Evolutionary conservation across 2,797 vertebrate genomes (phyloP).

Genomic region (Ctenopoma kingsleyae): DNA sequence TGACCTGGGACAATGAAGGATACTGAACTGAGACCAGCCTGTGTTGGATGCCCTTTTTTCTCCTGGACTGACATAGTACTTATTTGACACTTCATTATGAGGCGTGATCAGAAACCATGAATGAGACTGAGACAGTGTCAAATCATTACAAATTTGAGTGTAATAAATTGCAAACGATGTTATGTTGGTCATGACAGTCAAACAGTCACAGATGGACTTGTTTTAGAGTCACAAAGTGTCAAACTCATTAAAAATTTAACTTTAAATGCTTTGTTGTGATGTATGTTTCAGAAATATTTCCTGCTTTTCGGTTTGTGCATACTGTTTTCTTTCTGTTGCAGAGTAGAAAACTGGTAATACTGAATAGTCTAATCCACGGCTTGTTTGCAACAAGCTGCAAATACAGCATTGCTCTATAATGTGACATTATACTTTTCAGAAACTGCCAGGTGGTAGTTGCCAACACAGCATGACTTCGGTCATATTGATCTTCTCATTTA

Average conservation of each 20-base stretch:
- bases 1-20: conserved; percentile 95
- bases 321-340: background rate
- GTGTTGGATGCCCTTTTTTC: background rate
- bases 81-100: background rate
- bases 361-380: too few species aligned
- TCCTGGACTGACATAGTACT: conserved; percentile 28
- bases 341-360: background rate
- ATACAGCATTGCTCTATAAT: too few species aligned
- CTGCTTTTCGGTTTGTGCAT: background rate
- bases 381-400: too few species aligned
- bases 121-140: background rate
- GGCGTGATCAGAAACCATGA: background rate
- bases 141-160: background rate
- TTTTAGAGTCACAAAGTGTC: conserved; percentile 38
- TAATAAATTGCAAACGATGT: too few species aligned
- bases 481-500: too few species aligned
- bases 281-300: conserved; percentile 11
- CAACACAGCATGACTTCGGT: too few species aligned
- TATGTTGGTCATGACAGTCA: too few species aligned
- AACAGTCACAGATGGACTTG: conserved; percentile 16
- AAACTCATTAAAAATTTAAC: background rate
- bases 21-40: conserved; percentile 79
- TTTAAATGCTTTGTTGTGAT: background rate
- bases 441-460: background rate
- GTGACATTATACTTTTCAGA: too few species aligned